These are phyloP conservation scores for Caenorhabditis sp. DNA, from an alignment of 2,888 invertebrate genomes.

Conservation along the genomic window DNA sequence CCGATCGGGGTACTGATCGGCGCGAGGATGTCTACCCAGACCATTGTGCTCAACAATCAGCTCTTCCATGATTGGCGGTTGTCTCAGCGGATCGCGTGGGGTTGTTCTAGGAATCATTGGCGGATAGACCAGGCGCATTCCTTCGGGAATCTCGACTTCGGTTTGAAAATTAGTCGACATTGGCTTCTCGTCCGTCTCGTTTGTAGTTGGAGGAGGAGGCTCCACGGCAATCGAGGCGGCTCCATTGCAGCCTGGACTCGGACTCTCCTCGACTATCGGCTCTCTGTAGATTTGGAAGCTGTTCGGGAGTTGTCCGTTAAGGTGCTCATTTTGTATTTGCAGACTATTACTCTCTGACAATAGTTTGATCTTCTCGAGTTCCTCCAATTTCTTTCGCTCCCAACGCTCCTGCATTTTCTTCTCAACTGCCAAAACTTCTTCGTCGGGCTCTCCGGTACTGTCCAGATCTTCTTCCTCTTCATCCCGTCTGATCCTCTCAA, in stretches of 20 bases:
- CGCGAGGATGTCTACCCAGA: not conserved
- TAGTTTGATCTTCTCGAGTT: too few species aligned
- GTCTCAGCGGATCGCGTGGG: not conserved
- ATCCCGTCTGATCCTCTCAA: too few species aligned
- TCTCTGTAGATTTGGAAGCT: too few species aligned
- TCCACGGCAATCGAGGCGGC: too few species aligned
- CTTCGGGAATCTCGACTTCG: not conserved
- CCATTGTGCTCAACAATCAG: not conserved
- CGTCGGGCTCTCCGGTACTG: not conserved
- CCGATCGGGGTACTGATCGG: not conserved
- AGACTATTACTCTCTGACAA: too few species aligned
- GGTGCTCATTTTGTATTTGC: too few species aligned
- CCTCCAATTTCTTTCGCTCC: not conserved
- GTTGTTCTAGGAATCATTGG: not conserved
- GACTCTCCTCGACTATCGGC: too few species aligned
- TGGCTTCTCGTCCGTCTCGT: not conserved
- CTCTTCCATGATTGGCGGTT: slow-evolving; percentile 17
- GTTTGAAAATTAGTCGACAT: not conserved
- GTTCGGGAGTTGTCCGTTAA: too few species aligned
- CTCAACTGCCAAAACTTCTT: not conserved
- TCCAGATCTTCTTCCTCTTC: not conserved
- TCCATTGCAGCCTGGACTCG: too few species aligned
- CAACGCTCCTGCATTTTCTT: not conserved
- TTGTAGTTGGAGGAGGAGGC: too few species aligned
- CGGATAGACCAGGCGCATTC: not conserved